phyloP scores from a whole-genome alignment of 2,113 vertebrate genomes.

The Colaptes auratus region DNA sequence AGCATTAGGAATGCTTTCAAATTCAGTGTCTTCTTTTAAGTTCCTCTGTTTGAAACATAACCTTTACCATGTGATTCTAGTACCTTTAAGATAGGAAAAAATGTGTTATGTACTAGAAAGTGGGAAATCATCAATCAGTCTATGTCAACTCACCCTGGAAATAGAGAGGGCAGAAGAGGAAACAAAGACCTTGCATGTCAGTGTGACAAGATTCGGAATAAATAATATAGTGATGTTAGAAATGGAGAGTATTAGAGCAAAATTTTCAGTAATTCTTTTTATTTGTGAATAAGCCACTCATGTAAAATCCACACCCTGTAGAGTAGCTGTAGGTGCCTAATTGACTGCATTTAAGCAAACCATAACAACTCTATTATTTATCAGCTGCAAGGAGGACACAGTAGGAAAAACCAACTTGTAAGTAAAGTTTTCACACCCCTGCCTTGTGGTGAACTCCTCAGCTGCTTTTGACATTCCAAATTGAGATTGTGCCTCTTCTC shows the following conservation, averaged over 20 bases:
- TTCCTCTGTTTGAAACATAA: neutral
- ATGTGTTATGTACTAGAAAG: neutral
- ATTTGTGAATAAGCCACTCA: conserved; percentile 64
- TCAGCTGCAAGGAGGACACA: conserved; percentile 47
- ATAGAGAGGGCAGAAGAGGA: neutral
- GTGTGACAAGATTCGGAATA: neutral
- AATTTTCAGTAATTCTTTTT: conserved; percentile 54
- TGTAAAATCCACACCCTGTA: conserved; percentile 67
- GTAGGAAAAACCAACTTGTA: conserved; percentile 64
- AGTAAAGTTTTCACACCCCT: conserved; percentile 67
- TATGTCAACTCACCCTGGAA: neutral
- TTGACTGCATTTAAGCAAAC: conserved; percentile 71
- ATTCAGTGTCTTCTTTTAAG: neutral
- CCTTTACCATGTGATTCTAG: neutral
- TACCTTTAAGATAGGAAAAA: neutral
- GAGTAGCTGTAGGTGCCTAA: conserved; percentile 75
- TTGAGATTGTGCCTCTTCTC: neutral
- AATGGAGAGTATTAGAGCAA: neutral
- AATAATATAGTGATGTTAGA: neutral
- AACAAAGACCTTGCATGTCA: neutral
- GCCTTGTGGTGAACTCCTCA: conserved; percentile 33
- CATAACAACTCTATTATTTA: conserved; percentile 59
- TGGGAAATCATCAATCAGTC: neutral
- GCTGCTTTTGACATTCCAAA: conserved; percentile 37
- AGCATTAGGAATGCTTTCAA: neutral